Conservation (phyloP, 30 jellyfish, hydroid and myxozoan species). For the Mastigias papua region DNA sequence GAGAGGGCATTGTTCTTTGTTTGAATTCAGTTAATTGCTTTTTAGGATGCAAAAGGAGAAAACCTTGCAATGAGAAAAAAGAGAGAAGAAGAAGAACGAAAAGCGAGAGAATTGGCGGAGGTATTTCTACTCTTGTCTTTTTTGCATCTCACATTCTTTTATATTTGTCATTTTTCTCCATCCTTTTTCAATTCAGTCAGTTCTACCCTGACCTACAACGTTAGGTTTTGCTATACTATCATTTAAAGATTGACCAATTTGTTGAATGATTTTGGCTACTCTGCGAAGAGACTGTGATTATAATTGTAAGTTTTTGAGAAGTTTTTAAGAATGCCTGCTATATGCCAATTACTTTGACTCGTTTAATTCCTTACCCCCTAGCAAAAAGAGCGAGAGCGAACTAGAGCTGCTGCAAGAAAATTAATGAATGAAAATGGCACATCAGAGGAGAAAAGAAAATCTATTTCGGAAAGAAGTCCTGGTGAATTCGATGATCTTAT, state of each 20-base stretch:
- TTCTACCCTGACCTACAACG: no score
- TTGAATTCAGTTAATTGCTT: not conserved
- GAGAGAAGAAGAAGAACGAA: slow-evolving; percentile 89
- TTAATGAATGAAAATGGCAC: slow-evolving; percentile 78
- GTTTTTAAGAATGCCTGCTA: no score
- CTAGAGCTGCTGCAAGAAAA: slow-evolving; percentile 86
- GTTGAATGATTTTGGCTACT: no score
- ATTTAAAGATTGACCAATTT: no score
- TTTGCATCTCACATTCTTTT: no score
- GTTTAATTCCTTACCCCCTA: slow-evolving; percentile 14
- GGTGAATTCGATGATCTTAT: slow-evolving; percentile 96
- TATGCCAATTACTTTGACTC: no score
- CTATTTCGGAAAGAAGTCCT: slow-evolving; percentile 96
- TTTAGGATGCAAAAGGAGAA: slow-evolving; percentile 94
- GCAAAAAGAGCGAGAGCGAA: slow-evolving; percentile 93
- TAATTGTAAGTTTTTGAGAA: no score
- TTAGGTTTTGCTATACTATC: no score
- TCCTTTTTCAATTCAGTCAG: no score
- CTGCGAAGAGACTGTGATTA: no score
- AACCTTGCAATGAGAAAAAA: slow-evolving; percentile 81
- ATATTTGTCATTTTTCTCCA: no score
- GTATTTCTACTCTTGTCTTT: slow-evolving; percentile 4
- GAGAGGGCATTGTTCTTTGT: not conserved
- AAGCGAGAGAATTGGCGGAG: slow-evolving; percentile 91
- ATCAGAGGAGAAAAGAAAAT: slow-evolving; percentile 84